Evolutionary conservation across 2,797 vertebrate genomes (phyloP), one percentile per base, ranked within the genome.

Genomic region (Anabacerthia variegaticeps): DNA sequence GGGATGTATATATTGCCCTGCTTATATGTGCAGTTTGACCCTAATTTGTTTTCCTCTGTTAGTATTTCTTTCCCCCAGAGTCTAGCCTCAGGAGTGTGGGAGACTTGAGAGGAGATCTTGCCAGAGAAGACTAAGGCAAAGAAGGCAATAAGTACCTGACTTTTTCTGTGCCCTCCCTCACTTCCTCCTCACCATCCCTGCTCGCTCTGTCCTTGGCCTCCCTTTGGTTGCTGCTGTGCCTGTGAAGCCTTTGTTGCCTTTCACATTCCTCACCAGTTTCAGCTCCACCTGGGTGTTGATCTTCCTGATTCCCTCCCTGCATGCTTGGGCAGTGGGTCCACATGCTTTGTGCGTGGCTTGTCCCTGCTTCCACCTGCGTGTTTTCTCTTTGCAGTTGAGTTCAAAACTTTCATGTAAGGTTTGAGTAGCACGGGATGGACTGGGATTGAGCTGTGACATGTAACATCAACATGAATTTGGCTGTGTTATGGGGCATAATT

Each of bases 11-110:
- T 41, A 19, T 32, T 68, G 56, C 2, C 19, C 20, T n/a, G 9
- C 39, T 73, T 44, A 2, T 16, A 8, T 1, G 0, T 65, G 17
- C 22, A 22, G 30, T 88, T 89, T 77, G 41, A 71, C 54, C 34
- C 14, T 54, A 19, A 61, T 56, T 74, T 56, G 7, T 80, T 22
- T 65, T 87, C 16, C 23, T 73, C 5, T 56, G 61, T 41, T 11
- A 92, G 95, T 58, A 39, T 85, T 89, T 85, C 56, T 77, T 91
- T 89, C 21, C 21, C 14, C 28, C 44, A 88, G 73, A 89, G 20
- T 3, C 2, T 34, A 69, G 44, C 87, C 17, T 74, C 56, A 52
- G 68, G 39, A 76, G 7, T 27, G 71, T 79, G 51, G 51, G 52
- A 89, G 15, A 77, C 72, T 39, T 34, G 41, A 74, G 87, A 85